Evolutionary conservation across 2,113 vertebrate genomes (phyloP).

Genomic region (Choloepus hoffmanni): DNA sequence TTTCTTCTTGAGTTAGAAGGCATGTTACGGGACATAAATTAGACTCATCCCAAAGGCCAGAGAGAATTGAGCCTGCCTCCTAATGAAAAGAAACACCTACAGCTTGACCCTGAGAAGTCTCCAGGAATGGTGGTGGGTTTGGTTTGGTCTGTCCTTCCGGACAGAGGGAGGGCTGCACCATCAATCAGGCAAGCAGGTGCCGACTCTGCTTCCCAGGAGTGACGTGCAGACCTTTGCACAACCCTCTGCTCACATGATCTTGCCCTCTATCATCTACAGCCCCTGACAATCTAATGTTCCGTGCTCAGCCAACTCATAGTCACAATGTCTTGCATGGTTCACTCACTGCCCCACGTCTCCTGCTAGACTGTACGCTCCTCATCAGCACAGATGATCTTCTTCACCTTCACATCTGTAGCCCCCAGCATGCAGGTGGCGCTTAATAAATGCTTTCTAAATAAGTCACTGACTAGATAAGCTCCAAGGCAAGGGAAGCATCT

Average conservation of each 20-base stretch:
- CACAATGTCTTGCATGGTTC: no score
- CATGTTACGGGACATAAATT: not conserved
- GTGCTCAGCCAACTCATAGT: not conserved
- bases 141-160: not conserved
- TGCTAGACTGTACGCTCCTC: no score
- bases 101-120: not conserved
- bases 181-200: not conserved
- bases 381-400: not conserved
- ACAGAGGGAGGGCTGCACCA: accelerated
- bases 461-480: not conserved
- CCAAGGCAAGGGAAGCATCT: not conserved
- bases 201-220: not conserved
- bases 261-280: accelerated
- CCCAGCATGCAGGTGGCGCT: not conserved
- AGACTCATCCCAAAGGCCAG: not conserved
- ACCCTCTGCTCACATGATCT: not conserved
- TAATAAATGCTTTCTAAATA: not conserved
- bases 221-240: not conserved
- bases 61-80: not conserved
- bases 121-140: accelerated
- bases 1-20: constrained; percentile 7
- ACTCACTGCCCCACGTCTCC: not conserved
- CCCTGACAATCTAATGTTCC: not conserved
- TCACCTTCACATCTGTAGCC: not conserved
- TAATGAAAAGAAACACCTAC: not conserved